These are phyloP conservation scores for Monomorium pharaonis DNA, from an alignment of 1,140 invertebrate genomes.

Conservation along the genomic window DNA sequence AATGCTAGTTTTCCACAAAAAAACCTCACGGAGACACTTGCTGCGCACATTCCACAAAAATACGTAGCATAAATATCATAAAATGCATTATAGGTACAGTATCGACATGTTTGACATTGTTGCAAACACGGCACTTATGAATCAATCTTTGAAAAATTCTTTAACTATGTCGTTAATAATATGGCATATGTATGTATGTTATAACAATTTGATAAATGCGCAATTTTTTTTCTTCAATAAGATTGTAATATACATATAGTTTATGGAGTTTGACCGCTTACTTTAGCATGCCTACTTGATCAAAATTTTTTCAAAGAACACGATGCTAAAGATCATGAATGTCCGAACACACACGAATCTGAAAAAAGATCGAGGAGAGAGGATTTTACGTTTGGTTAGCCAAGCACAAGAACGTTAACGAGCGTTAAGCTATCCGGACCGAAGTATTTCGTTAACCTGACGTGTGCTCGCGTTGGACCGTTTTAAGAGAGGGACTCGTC, in stretches of 20 bases:
- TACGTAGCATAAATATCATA: background rate
- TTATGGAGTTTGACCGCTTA: background rate
- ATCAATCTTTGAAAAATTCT: slow-evolving; percentile 31
- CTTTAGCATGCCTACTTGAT: background rate
- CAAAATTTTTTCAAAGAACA: background rate
- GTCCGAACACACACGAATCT: background rate
- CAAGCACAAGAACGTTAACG: slow-evolving; percentile 46
- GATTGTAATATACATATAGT: background rate
- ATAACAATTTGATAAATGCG: background rate
- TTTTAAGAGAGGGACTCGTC: slow-evolving; percentile 11
- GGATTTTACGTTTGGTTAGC: slow-evolving; percentile 30
- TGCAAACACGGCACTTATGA: background rate
- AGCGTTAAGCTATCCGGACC: slow-evolving; percentile 13
- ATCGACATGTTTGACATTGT: slow-evolving; percentile 1
- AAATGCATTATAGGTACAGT: background rate
- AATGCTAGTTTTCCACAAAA: slow-evolving; percentile 16
- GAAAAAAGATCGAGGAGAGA: slow-evolving; percentile 20
- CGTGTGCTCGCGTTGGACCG: slow-evolving; percentile 26
- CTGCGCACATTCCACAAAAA: slow-evolving; percentile 2
- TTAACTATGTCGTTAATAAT: background rate
- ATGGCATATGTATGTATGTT: background rate
- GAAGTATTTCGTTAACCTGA: slow-evolving; percentile 22
- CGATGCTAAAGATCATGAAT: background rate
- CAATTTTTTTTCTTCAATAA: background rate
- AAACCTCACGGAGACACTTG: background rate